Evolutionary conservation across 2,797 vertebrate genomes (phyloP), one percentile per base, ranked within the genome.

Genomic region (Acanthurus tractus): DNA sequence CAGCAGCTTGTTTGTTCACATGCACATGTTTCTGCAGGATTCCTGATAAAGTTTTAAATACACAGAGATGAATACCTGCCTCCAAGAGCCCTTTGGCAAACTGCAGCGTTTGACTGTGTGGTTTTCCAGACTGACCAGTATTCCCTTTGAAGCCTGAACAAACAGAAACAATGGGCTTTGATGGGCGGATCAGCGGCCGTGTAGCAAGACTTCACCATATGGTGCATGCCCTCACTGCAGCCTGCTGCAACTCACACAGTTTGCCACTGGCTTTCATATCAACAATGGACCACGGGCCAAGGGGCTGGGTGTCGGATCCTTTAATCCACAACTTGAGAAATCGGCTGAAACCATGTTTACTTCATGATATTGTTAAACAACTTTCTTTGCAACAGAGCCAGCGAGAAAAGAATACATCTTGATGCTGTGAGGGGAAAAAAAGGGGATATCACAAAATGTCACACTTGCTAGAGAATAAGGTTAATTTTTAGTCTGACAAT

Each of bases 141-240:
- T 86, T 90, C 88, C 76, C 89, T 95, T 93, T 95, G 92, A 93
- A 94, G 91, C 83, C 54, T 23, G 89, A 93, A 94, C 92, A 95
- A 94, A 95, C 78, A 64, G 63, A 86, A 86, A 92, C 89, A 87
- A 91, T 90, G 70, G 83, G 87, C 89, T 94, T 93, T 94, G 92
- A 94, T 93, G 87, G 90, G 70, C 70, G 64, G 84, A 93, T 93
- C 83, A 88, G 89, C 82, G 66, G 69, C 76, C 63, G 69, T 40
- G 81, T 69, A 66, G 85, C 90, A 86, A 83, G 81, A 88, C 76
- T 74, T 78, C 86, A 90, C 89, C 93, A 94, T 93, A 94, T 93
- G 93, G 87, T 87, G 87, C 91, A 61, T 90, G 92, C 61, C 87
- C 90, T 86, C 44, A 1, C 76, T 66, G 62, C 63, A 79, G 69